Base-by-base conservation (phyloP, 2,797 vertebrate species). In the Myotis pilosus region DNA sequence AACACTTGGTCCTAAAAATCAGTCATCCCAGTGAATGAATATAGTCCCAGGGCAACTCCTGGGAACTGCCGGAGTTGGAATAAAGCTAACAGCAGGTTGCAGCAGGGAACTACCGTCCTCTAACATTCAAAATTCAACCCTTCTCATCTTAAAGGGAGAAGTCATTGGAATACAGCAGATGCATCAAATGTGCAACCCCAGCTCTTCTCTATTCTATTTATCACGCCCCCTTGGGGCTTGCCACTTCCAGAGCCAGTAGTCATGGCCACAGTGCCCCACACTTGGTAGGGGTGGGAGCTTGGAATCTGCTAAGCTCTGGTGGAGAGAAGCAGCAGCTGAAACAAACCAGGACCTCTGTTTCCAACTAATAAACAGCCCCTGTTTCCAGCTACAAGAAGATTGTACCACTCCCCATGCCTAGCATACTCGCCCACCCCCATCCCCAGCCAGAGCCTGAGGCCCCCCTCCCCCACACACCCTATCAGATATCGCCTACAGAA, bases 1-100 rank as follows among this genome's bases (percentile, higher is more conserved):
- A 94, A 81, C 66, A n/a, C 19, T 44, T 51, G 33, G 38, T 38
- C n/a, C 64, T 53, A 8, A 84, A 71, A 71, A 69, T 71, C 82
- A 68, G 8, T 66, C 41, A 90, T 57, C 64, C 8, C 16, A 25
- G n/a, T 2, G 17, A 11, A 8, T 84, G 41, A 51, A 36, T 75
- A 66, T 10, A 53, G n/a, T 69, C 12, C 16, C 28, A 66, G n/a
- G 53, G 25, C 8, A 87, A 91, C 36, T 3, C 20, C 51, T n/a
- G 33, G 41, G 6, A 53, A 13, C 62, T 64, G 62, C 30, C 6
- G 0, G 30, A 60, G n/a, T n/a, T n/a, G n/a, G 57, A 25, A 22
- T 57, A 57, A 57, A 57, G 25, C 11, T 28, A 60, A 60, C 0
- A 60, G 57, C 57, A 60, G 5, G 25, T 28, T 5, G 3, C 12